Evolutionary conservation across 1,140 invertebrate species (phyloP), one percentile per base, ranked within the genome.

Genomic region (Coenobita brevimanus): DNA sequence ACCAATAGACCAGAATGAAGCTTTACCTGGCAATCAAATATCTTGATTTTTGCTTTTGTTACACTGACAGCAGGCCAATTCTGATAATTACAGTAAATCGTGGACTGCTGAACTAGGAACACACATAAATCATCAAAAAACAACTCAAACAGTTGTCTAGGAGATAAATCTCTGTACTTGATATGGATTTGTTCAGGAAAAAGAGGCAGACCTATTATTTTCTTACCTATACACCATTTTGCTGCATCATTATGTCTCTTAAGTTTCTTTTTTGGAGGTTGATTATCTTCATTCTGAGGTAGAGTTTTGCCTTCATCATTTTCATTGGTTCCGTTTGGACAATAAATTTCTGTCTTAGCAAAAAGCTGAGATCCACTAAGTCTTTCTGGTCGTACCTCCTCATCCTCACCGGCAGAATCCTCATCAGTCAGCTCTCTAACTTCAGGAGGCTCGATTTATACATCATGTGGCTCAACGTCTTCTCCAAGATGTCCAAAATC

Each of bases 401-500:
- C 54, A 13, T 57, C 54, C 10, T n/a, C n/a, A 13, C 10, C n/a
- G n/a, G n/a, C n/a, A n/a, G n/a, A n/a, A n/a, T n/a, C n/a, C n/a
- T n/a, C n/a, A n/a, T n/a, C n/a, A n/a, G n/a, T n/a, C n/a, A n/a
- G n/a, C n/a, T n/a, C n/a, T n/a, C n/a, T n/a, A n/a, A n/a, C n/a
- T n/a, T 57, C 54, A 57, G 54, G n/a, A n/a, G 54, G 54, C n/a
- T 57, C 54, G 10, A 57, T 57, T 13, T 57, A 57, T 57, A 57
- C 54, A 57, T 57, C 54, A 57, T n/a, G n/a, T 13, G n/a, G 54
- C 54, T 57, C 54, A 57, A 13, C 54, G 10, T 57, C 54, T 13
- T 57, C 54, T 57, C 54, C n/a, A 57, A 57, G n/a, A 57, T 57
- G 54, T 57, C 54, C 54, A 57, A 57, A 57, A 57, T n/a, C n/a